Base-by-base conservation (phyloP, 2,797 vertebrate species). In the Ctenosaura bakeri region DNA sequence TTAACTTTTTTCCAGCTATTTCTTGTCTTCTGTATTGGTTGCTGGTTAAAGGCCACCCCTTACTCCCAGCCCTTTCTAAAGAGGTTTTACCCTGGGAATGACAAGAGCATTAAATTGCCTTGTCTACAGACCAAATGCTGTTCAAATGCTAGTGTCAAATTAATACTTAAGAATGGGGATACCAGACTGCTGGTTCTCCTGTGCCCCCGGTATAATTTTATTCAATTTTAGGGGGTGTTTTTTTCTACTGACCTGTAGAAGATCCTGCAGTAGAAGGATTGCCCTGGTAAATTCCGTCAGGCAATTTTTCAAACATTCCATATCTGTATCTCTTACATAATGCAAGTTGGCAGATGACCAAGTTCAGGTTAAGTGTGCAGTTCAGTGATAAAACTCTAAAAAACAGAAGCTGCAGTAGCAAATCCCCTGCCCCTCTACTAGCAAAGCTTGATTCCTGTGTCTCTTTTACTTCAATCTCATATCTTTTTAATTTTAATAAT, bases 21-120 rank as follows among this genome's bases (percentile, higher is more conserved):
- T 16, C 0, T 79, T 69, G 16, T 84, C 88, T 86, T 87, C 64
- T 22, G 1, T 56, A 1, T n/a, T 46, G 1, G 0, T 1, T 64
- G 46, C 79, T 14, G 4, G 1, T 0, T 0, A 79, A 85, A 32
- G n/a, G 59, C 66, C 84, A 1, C 1, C 42, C 71, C 56, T 4
- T 1, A 32, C 66, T 32, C 16, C 7, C 26, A 54, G n/a, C n/a
- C 29, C 59, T 89, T 80, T 83, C 86, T n/a, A 6, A 0, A 50
- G 88, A 42, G 7, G 22, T 73, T 87, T 91, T 50, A 90, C 83
- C 73, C 82, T 14, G 1, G 56, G 77, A 90, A 85, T 83, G 35
- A 66, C 64, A 52, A 82, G 83, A 92, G 78, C 81, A 88, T 88
- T 90, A 71, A 92, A 88, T 78, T 78, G 83, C 71, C 62, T 88